Percentiles rank a stretch among this genome's conserved stretches.
Evolutionary conservation across 1,140 invertebrate species (phyloP).

Genomic region (Megalopta genalis): DNA sequence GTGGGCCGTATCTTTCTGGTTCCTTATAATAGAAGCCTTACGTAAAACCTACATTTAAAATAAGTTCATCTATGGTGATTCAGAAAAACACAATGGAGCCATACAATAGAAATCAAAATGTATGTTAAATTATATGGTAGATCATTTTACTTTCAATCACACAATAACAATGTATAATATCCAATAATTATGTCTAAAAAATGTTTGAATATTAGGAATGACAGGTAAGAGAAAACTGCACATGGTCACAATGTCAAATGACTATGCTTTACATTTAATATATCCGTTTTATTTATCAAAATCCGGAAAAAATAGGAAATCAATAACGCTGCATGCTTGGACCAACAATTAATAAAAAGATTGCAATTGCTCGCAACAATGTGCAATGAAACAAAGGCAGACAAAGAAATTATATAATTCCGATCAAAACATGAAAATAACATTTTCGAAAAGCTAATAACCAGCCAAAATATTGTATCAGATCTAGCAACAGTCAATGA

Average conservation of each 20-base stretch:
- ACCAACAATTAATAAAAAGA: background rate
- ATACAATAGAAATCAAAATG: background rate
- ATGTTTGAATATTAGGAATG: background rate
- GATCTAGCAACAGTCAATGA: background rate
- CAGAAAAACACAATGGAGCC: background rate
- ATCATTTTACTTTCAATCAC: background rate
- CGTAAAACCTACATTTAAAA: constrained; percentile 84
- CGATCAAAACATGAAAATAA: background rate
- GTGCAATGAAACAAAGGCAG: background rate
- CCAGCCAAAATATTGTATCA: background rate
- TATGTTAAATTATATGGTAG: background rate
- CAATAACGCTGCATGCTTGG: background rate
- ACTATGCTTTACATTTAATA: background rate
- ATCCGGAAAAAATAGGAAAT: background rate
- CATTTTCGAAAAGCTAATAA: background rate
- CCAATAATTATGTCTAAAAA: background rate
- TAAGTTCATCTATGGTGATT: constrained; percentile 8
- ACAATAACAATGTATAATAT: background rate
- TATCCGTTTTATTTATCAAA: background rate
- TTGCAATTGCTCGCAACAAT: background rate
- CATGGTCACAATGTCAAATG: background rate
- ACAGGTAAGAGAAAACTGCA: background rate
- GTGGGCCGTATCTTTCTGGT: constrained; percentile 99
- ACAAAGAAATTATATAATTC: constrained; percentile 33
- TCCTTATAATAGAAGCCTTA: constrained; percentile 98